Percentiles rank a stretch among this genome's conserved stretches.
Evolutionary conservation across 2,113 vertebrate species (phyloP).

Genomic region (Dendrocopos noguchii): DNA sequence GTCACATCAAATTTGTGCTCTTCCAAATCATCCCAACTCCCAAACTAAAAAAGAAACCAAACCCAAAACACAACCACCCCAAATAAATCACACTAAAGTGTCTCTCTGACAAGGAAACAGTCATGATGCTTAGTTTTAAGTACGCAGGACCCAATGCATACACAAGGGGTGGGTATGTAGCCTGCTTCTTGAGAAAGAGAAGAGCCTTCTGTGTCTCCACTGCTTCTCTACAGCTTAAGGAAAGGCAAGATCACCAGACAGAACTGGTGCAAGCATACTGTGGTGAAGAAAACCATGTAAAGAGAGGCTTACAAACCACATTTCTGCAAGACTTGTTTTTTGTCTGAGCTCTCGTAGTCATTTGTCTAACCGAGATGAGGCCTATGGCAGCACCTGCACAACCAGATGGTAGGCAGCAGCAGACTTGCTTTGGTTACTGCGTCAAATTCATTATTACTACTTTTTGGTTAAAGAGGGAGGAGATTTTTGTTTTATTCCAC

Average conservation of each 20-base stretch:
- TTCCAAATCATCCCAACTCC: constrained; percentile 49
- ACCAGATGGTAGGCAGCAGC: background rate
- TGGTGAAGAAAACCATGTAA: background rate
- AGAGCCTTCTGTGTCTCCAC: background rate
- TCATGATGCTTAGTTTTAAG: background rate
- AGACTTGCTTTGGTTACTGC: background rate
- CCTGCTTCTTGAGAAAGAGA: background rate
- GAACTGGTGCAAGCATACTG: background rate
- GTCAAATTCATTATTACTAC: background rate
- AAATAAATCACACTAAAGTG: background rate
- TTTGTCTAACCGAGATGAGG: background rate
- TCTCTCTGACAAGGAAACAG: constrained; percentile 11
- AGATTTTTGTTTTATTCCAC: background rate
- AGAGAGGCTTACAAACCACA: background rate
- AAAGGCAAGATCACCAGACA: background rate
- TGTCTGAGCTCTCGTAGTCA: constrained; percentile 13
- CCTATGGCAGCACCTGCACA: background rate
- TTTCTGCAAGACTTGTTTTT: background rate
- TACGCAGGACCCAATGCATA: background rate
- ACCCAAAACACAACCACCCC: too few relatives aligned
- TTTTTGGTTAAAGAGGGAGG: background rate
- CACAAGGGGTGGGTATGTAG: background rate
- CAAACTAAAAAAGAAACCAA: background rate
- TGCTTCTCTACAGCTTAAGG: background rate
- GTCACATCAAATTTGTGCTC: constrained; percentile 51